phyloP scores from a whole-genome alignment of 2,888 invertebrate genomes.

The Parnassius glacialis region DNA sequence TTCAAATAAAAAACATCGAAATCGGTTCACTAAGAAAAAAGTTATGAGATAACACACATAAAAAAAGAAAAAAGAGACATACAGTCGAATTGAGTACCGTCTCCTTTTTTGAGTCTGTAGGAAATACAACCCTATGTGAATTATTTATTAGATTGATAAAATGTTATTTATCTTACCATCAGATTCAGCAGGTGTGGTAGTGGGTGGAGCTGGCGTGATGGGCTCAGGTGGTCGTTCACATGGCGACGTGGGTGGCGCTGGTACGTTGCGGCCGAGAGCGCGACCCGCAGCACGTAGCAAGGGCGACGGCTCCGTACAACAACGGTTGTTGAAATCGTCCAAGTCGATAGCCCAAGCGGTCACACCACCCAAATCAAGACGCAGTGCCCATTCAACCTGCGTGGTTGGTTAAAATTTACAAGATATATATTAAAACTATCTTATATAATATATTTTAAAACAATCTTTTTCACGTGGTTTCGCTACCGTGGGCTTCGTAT shows the following conservation, averaged over 20 bases:
- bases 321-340: constrained; percentile 92
- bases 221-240: constrained; percentile 87
- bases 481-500: too few species aligned
- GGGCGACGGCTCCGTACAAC: constrained; percentile 90
- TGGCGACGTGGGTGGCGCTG: constrained; percentile 72
- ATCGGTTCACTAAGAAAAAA: too few species aligned
- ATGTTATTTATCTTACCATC: constrained; percentile 46
- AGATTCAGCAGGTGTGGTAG: constrained; percentile 78
- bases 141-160: too few species aligned
- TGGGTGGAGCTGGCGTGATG: constrained; percentile 88
- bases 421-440: neutral
- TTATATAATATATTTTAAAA: too few species aligned
- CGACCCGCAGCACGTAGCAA: constrained; percentile 88
- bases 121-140: too few species aligned
- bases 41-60: too few species aligned
- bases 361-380: constrained; percentile 88
- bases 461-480: too few species aligned
- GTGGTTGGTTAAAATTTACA: constrained; percentile 1
- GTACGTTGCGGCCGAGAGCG: constrained; percentile 83
- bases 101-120: too few species aligned
- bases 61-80: too few species aligned
- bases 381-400: constrained; percentile 86
- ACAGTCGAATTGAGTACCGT: too few species aligned
- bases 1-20: too few species aligned
- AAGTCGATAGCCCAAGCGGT: constrained; percentile 94